These are phyloP conservation scores for Phainopepla nitens DNA, from an alignment of 2,113 vertebrate genomes.

Conservation along the genomic window DNA sequence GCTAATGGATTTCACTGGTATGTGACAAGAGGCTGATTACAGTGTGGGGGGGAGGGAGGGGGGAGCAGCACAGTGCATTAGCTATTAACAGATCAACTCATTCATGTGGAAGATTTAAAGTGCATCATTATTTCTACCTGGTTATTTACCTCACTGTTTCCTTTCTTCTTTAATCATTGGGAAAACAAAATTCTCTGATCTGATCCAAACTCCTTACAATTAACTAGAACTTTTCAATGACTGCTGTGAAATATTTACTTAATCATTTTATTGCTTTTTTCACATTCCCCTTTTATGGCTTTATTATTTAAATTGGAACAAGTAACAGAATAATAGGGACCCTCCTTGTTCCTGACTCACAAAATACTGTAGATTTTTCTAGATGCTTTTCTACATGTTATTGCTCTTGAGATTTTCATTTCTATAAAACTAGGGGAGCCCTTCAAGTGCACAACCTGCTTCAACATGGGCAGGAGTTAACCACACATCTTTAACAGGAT, in stretches of 20 bases:
- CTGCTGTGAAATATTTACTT: neutral
- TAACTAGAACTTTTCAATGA: neutral
- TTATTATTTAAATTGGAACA: neutral
- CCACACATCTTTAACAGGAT: neutral
- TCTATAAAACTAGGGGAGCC: neutral
- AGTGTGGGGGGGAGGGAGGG: neutral
- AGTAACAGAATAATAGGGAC: neutral
- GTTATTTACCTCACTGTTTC: neutral
- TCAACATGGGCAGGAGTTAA: neutral
- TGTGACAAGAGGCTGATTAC: conserved; percentile 69
- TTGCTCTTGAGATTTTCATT: neutral
- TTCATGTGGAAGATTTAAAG: conserved; percentile 57
- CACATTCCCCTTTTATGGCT: neutral
- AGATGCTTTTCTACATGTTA: neutral
- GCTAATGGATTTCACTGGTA: conserved; percentile 72
- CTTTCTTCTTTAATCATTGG: neutral
- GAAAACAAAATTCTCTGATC: neutral
- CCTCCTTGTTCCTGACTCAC: neutral
- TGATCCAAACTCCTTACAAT: neutral
- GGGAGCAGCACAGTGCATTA: neutral
- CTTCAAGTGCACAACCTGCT: neutral
- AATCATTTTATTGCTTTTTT: neutral
- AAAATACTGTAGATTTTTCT: neutral
- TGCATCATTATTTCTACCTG: conserved; percentile 51
- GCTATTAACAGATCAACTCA: conserved; percentile 53